A percentile compares a stretch with the other conserved stretches of the same genome.
Conservation (phyloP, 2,113 vertebrate genomes). For the Motacilla tschutschensis region DNA sequence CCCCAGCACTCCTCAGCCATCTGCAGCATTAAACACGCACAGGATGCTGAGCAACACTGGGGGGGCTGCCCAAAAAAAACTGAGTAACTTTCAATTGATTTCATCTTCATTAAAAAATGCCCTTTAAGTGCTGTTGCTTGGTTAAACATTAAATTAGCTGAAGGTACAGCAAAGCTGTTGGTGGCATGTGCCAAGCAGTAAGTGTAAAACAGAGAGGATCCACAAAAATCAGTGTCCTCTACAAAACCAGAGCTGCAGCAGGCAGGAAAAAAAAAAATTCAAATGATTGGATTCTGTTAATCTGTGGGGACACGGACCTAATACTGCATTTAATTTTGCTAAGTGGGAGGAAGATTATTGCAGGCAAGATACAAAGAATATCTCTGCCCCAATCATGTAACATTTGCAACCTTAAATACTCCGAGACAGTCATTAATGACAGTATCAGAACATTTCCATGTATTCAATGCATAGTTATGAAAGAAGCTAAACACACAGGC, state of each 20-base stretch:
- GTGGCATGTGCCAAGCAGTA: not conserved
- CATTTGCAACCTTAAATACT: slow-evolving; percentile 1
- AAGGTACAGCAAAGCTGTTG: not conserved
- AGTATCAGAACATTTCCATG: slow-evolving; percentile 1
- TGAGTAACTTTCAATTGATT: not conserved
- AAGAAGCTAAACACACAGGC: not conserved
- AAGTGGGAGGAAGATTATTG: slow-evolving; percentile 47
- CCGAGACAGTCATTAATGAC: slow-evolving; percentile 10
- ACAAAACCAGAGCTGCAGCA: not conserved
- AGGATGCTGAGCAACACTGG: fast-evolving
- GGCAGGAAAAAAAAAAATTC: slow-evolving; percentile 23
- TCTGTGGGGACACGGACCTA: slow-evolving; percentile 11
- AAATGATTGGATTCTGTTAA: slow-evolving; percentile 60
- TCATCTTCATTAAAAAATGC: not conserved
- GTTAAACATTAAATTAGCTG: not conserved
- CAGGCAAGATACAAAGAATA: slow-evolving; percentile 24
- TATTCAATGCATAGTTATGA: not conserved
- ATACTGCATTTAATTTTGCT: slow-evolving; percentile 57
- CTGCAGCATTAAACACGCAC: not conserved
- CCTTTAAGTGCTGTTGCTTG: not conserved
- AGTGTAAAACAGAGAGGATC: not conserved
- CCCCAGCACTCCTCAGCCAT: not conserved
- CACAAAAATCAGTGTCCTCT: not conserved
- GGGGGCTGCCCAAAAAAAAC: fast-evolving
- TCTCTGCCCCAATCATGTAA: not conserved